phyloP scores from a whole-genome alignment of 2,888 invertebrate species.

The Tetranychus truncatus region DNA sequence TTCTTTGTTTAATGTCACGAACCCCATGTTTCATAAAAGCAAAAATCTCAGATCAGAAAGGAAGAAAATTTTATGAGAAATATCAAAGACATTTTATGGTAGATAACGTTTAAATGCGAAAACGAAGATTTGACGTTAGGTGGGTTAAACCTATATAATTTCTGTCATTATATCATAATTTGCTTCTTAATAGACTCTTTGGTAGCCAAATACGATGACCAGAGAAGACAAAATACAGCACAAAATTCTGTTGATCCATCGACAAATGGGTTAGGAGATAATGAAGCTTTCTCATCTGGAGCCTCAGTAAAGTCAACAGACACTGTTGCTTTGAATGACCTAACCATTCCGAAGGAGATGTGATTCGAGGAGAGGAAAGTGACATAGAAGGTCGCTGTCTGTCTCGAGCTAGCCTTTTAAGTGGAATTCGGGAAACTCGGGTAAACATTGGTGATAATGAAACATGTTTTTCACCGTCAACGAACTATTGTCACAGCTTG shows the following conservation, averaged over 20 bases:
- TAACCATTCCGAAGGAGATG: background rate
- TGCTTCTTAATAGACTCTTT: no score
- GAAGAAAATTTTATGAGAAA: no score
- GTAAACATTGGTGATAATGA: background rate
- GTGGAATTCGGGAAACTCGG: background rate
- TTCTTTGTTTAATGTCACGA: no score
- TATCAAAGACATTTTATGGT: no score
- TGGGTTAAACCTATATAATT: no score
- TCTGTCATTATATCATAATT: no score
- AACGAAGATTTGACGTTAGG: no score
- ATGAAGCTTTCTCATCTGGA: background rate
- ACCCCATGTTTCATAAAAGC: no score
- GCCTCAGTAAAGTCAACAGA: background rate
- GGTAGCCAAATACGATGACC: background rate
- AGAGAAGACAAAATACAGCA: background rate
- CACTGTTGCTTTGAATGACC: background rate
- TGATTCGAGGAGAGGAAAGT: background rate
- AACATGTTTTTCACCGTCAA: conserved; percentile 10
- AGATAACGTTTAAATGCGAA: no score
- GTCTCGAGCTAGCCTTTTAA: background rate
- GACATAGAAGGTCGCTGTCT: background rate
- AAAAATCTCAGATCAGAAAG: no score
- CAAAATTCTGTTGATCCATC: background rate
- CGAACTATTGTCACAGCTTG: conserved; percentile 23
- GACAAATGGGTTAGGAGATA: background rate